Evolutionary conservation across 2,113 vertebrate genomes (phyloP), one percentile per base, ranked within the genome.

Genomic region (Xenus cinereus): DNA sequence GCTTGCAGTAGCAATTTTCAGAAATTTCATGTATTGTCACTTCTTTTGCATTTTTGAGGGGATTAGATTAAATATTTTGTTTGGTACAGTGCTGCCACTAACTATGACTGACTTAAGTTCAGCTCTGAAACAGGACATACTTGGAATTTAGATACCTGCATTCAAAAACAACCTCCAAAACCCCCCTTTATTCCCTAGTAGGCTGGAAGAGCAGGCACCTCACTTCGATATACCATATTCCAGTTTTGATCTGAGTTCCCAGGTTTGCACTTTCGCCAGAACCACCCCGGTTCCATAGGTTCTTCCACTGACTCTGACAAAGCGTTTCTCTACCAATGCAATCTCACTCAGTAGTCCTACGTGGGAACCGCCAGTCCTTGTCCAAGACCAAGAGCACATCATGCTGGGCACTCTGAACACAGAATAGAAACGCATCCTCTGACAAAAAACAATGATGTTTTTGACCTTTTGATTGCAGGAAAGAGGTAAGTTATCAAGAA

Each of bases 391-490:
- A 27, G 14, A 30, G 24, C 62, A n/a, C 24, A 28, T 10, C 77
- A 12, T 5, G 14, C 37, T 10, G 14, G 23, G 24, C 32, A 14
- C 48, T 23, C 24, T 35, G 19, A 45, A 66, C 13, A 43, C 11
- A 8, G 60, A 53, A 28, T 1, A 53, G 24, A 43, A 80, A 54
- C 1, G 1, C 14, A 30, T 33, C 24, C 24, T 24, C 50, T 54
- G 26, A 27, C 50, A 51, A 51, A 16, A 51, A 14, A 14, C 26
- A 51, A 51, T 64, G 96, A 99, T 10, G 98, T 98, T 77, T 98
- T 98, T 95, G 97, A 98, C n/a, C 90, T 98, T 85, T 97, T 98
- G 98, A 97, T 97, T 63, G 77, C 95, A 30, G 93, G 98, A 54
- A 97, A 98, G 96, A 98, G 98, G 98, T 98, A 98, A 53, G 53